These are phyloP conservation scores for Helicoverpa zea DNA, from an alignment of 1,140 invertebrate genomes.

Conservation along the genomic window DNA sequence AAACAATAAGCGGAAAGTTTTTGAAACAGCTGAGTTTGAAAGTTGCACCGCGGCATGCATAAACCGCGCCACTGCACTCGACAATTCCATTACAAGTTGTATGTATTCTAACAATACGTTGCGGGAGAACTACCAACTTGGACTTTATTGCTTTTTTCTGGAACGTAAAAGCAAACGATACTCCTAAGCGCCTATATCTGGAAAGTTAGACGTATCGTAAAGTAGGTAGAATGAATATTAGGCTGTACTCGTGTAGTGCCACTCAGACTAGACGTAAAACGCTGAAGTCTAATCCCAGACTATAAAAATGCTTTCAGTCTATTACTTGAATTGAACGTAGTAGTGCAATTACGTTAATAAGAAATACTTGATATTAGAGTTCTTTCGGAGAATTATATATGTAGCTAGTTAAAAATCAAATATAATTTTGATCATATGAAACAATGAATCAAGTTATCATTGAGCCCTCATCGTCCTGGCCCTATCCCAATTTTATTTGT, in stretches of 20 bases:
- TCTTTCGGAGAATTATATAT: not conserved
- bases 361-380: not conserved
- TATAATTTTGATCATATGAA: no score
- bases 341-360: conserved; percentile 1
- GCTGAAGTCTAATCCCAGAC: not conserved
- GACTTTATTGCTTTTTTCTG: conserved; percentile 48
- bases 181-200: not conserved
- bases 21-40: conserved; percentile 34
- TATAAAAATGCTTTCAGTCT: conserved; percentile 28
- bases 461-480: no score
- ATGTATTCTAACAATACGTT: conserved; percentile 37
- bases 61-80: conserved; percentile 29
- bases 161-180: conserved; percentile 22
- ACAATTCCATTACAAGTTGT: conserved; percentile 52
- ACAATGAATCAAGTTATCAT: no score
- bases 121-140: conserved; percentile 27
- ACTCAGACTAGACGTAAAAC: conserved; percentile 2
- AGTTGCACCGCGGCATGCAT: conserved; percentile 25
- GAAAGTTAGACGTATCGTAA: conserved; percentile 25
- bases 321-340: conserved; percentile 4
- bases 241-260: not conserved
- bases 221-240: not conserved
- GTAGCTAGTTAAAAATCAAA: no score
- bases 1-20: conserved; percentile 39
- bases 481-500: no score